A percentile compares a stretch with the other conserved stretches of the same genome.
Conservation (phyloP, 2,113 vertebrate genomes). For the Gasterosteus aculeatus region DNA sequence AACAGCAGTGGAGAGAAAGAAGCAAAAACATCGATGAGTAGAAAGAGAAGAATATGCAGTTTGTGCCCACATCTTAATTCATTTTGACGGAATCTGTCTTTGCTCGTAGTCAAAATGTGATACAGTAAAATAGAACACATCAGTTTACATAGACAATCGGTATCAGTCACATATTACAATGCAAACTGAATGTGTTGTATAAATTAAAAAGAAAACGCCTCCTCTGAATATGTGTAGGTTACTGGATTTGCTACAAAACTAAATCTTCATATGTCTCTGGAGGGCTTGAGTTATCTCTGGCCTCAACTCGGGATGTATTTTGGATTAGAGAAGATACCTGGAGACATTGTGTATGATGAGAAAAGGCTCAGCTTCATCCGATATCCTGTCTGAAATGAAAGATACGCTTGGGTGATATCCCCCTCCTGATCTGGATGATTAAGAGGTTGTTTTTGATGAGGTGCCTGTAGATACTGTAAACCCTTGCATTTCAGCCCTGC, state of each 20-base stretch:
- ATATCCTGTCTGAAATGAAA: slow-evolving; percentile 72
- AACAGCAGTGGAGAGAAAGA: slow-evolving; percentile 67
- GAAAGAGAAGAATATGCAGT: slow-evolving; percentile 48
- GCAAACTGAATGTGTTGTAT: slow-evolving; percentile 30
- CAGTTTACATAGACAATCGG: slow-evolving; percentile 34
- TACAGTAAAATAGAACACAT: slow-evolving; percentile 38
- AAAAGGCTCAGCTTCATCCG: slow-evolving; percentile 47
- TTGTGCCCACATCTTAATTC: slow-evolving; percentile 55
- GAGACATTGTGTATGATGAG: slow-evolving; percentile 54
- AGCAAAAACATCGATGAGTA: slow-evolving; percentile 58
- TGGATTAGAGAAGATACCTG: slow-evolving; percentile 29
- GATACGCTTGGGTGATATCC: slow-evolving; percentile 63
- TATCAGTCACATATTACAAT: slow-evolving; percentile 47
- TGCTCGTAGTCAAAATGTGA: slow-evolving; percentile 31
- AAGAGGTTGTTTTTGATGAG: slow-evolving; percentile 66
- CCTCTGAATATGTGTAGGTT: slow-evolving; percentile 2
- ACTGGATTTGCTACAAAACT: slow-evolving; percentile 31
- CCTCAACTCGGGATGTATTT: slow-evolving; percentile 41
- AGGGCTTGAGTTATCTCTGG: slow-evolving; percentile 52
- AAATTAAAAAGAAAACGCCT: slow-evolving; percentile 42
- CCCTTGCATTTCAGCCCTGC: slow-evolving; percentile 44
- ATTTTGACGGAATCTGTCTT: slow-evolving; percentile 55
- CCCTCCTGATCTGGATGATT: slow-evolving; percentile 59
- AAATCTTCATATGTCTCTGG: slow-evolving; percentile 34
- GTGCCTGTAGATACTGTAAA: slow-evolving; percentile 54